These are phyloP conservation scores for Catocala fraxini DNA, from an alignment of 2,888 invertebrate genomes.

Conservation along the genomic window DNA sequence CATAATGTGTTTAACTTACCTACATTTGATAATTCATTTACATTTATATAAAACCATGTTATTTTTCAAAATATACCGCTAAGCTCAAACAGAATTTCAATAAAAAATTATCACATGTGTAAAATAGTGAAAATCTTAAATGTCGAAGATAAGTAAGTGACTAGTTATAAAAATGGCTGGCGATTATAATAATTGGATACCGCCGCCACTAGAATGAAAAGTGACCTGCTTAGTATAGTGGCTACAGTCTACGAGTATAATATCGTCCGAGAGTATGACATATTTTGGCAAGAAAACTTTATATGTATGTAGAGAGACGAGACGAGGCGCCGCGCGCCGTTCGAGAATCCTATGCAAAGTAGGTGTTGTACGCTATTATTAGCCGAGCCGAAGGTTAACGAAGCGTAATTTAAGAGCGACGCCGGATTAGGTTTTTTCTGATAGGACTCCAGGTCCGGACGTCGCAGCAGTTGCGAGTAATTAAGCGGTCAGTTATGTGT, in stretches of 20 bases:
- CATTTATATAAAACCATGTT: conserved; percentile 52
- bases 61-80: conserved; percentile 49
- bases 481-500: conserved; percentile 79
- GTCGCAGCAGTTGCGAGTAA: conserved; percentile 78
- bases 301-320: conserved; percentile 67
- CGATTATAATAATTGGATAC: conserved; percentile 27
- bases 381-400: conserved; percentile 68
- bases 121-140: conserved; percentile 52
- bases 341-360: conserved; percentile 53
- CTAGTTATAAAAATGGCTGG: conserved; percentile 66
- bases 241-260: conserved; percentile 49
- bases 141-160: conserved; percentile 55
- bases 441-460: conserved; percentile 64
- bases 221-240: conserved; percentile 35
- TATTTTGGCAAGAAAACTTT: conserved; percentile 75
- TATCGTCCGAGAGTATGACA: conserved; percentile 58
- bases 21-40: conserved; percentile 57
- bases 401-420: conserved; percentile 73
- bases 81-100: conserved; percentile 59
- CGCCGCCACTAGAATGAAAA: conserved; percentile 34
- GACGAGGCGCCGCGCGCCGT: conserved; percentile 55
- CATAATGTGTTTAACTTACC: conserved; percentile 49
- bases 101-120: conserved; percentile 57
- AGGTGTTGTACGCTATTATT: conserved; percentile 57
- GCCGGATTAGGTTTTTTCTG: conserved; percentile 73